A percentile compares a stretch with the other conserved stretches of the same genome.
Conservation (phyloP, 2,888 invertebrate genomes). For the Empis livida region DNA sequence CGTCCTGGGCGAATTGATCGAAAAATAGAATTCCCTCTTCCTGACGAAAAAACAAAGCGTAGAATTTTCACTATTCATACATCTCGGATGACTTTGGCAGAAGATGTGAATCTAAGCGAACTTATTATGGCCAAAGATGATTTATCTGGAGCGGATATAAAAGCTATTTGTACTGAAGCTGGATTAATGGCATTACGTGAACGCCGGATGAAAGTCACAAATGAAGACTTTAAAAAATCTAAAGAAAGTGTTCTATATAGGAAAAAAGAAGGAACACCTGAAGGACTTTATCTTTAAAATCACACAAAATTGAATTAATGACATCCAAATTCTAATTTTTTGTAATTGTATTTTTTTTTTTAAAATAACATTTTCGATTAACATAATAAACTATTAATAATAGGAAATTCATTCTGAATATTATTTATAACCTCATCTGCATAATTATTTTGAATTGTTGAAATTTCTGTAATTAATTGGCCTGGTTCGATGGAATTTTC, state of each 20-base stretch:
- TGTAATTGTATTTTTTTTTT: constrained; percentile 9
- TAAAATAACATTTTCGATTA: neutral
- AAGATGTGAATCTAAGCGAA: constrained; percentile 93
- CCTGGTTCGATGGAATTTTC: neutral
- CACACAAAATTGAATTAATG: constrained; percentile 8
- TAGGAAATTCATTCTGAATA: constrained; percentile 13
- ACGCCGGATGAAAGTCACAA: constrained; percentile 98
- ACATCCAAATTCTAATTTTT: neutral
- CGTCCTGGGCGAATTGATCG: constrained; percentile 97
- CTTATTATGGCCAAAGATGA: constrained; percentile 99
- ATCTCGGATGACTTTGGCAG: constrained; percentile 94
- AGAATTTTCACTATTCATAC: constrained; percentile 98
- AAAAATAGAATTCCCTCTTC: constrained; percentile 98
- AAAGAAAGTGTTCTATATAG: constrained; percentile 98
- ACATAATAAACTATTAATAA: constrained; percentile 12
- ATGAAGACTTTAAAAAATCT: constrained; percentile 98
- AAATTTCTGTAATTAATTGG: constrained; percentile 8
- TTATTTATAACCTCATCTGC: constrained; percentile 14
- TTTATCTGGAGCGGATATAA: constrained; percentile 92
- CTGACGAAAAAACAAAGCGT: constrained; percentile 96
- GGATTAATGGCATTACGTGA: constrained; percentile 96
- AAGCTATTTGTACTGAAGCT: constrained; percentile 99
- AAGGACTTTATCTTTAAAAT: constrained; percentile 89
- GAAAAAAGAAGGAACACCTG: constrained; percentile 98
- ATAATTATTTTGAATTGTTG: constrained; percentile 18